Percentiles rank a stretch among this genome's conserved stretches.
Evolutionary conservation across 2,797 vertebrate genomes (phyloP).

Genomic region (Decapterus maruadsi): DNA sequence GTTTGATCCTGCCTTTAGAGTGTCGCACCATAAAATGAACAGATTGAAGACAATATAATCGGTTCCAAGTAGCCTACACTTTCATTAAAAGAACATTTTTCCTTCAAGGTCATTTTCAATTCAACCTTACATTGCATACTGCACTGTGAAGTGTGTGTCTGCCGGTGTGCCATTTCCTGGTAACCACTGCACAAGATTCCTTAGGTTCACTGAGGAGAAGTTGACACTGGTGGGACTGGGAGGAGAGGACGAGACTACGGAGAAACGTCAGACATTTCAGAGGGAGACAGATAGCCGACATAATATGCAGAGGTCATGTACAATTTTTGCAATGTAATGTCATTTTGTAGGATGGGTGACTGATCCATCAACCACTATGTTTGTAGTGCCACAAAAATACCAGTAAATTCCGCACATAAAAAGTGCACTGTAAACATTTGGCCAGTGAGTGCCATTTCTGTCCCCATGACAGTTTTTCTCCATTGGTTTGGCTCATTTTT

Average conservation of each 20-base stretch:
- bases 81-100: background rate
- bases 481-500: no score
- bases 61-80: background rate
- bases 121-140: conserved; percentile 83
- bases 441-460: background rate
- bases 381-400: background rate
- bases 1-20: no score
- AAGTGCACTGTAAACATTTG: background rate
- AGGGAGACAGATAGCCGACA: background rate
- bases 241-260: conserved; percentile 36
- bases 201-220: conserved; percentile 81
- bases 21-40: background rate
- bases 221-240: conserved; percentile 69
- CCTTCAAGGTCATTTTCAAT: background rate
- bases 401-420: background rate
- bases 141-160: conserved; percentile 71
- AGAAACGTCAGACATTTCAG: background rate
- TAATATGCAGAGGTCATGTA: background rate
- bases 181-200: conserved; percentile 79
- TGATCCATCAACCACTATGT: background rate
- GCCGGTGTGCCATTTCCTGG: conserved; percentile 53
- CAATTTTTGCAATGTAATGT: no score
- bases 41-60: background rate
- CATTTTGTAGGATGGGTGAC: background rate
- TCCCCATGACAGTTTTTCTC: no score